Evolutionary conservation across 2,888 invertebrate genomes (phyloP).

Genomic region (Kryphioiulus occultus): DNA sequence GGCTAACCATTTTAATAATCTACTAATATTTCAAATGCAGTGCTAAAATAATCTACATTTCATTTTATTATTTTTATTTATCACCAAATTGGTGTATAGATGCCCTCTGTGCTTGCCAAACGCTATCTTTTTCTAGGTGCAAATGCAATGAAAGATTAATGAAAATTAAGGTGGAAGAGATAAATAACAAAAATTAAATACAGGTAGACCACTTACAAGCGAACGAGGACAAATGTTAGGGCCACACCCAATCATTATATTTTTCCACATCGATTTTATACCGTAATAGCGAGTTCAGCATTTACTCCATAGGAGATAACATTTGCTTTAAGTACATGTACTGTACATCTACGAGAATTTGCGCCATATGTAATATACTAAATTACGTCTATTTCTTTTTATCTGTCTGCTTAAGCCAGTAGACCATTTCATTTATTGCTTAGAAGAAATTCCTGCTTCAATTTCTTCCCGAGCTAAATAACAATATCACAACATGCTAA

Average conservation of each 20-base stretch:
- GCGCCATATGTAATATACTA: background rate
- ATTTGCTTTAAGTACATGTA: background rate
- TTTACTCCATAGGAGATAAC: background rate
- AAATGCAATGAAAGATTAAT: conserved; percentile 29
- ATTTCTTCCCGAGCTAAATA: conserved; percentile 25
- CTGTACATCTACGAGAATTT: background rate
- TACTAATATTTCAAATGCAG: no score
- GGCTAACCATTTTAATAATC: no score
- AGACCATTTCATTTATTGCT: conserved; percentile 12
- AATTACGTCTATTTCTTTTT: background rate
- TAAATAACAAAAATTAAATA: conserved; percentile 18
- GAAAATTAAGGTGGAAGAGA: background rate
- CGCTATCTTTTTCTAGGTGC: conserved; percentile 9
- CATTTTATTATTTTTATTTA: background rate
- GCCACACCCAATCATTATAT: conserved; percentile 15
- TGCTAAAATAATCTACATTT: no score
- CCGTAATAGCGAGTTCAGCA: background rate
- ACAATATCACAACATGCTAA: conserved; percentile 7
- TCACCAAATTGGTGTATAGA: background rate
- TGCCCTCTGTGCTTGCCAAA: background rate
- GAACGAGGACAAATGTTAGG: background rate
- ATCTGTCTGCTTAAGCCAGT: background rate
- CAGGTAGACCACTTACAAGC: background rate
- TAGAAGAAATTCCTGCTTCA: background rate
- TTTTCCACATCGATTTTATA: background rate